Conservation (phyloP, 1,140 invertebrate genomes). For the Drepana arcuata region DNA sequence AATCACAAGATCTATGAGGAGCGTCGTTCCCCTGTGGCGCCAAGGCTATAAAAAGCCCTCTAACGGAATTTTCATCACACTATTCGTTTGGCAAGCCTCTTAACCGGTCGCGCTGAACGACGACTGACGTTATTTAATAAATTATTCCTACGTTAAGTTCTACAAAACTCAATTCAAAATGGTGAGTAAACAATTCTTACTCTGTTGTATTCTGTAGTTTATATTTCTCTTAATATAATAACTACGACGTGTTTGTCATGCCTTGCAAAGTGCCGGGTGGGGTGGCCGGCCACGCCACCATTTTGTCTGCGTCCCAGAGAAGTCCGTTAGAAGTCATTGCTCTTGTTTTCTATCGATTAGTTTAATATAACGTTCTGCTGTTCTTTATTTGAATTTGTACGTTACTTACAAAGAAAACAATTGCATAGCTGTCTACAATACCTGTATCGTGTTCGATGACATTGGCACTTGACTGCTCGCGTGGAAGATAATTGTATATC, state of each 20-base stretch:
- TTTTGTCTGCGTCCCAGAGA: constrained; percentile 39
- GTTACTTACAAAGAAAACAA: no score
- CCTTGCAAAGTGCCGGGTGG: constrained; percentile 39
- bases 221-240: constrained; percentile 3
- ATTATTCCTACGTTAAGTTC: constrained; percentile 59
- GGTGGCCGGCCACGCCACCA: constrained; percentile 46
- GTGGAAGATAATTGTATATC: no score
- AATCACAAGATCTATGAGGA: constrained; percentile 36
- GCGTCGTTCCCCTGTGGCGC: constrained; percentile 41
- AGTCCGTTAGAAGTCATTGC: no score
- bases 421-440: no score
- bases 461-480: no score
- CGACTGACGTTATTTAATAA: constrained; percentile 64
- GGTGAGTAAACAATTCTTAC: constrained; percentile 41
- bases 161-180: constrained; percentile 64
- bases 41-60: constrained; percentile 38
- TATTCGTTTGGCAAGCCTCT: constrained; percentile 66
- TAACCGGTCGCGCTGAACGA: constrained; percentile 65
- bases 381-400: no score
- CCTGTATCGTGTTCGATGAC: no score
- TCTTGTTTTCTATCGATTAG: no score
- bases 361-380: no score
- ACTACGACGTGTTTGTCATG: no score
- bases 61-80: constrained; percentile 50
- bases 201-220: no score